phyloP scores from a whole-genome alignment of 64 coral and sea anemone species.

The Pocillopora damicornis region DNA sequence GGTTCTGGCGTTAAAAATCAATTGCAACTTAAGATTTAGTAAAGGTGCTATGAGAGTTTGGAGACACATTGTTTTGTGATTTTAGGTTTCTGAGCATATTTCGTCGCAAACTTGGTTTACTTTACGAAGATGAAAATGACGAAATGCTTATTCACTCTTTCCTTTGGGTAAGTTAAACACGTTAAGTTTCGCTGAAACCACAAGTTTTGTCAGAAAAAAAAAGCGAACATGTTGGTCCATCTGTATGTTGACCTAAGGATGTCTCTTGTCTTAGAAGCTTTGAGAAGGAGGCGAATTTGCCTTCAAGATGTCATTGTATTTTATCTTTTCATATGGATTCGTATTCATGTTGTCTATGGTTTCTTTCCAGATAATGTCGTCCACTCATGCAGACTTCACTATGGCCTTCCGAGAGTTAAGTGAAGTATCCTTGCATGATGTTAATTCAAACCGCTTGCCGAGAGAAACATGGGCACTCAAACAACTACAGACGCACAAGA shows the following conservation, averaged over 20 bases:
- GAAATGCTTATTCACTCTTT: conserved; percentile 74
- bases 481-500: conserved; percentile 49
- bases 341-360: background rate
- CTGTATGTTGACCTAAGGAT: too few species aligned
- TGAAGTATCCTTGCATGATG: conserved; percentile 46
- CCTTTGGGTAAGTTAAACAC: conserved; percentile 37
- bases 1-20: too few species aligned
- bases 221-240: too few species aligned
- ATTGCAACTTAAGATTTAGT: too few species aligned
- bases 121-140: conserved; percentile 41
- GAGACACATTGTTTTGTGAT: background rate
- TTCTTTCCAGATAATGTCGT: conserved; percentile 68
- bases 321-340: background rate
- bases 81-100: conserved; percentile 66
- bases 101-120: conserved; percentile 73
- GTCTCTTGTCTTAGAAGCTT: too few species aligned
- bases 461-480: conserved; percentile 58
- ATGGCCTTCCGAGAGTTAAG: conserved; percentile 86
- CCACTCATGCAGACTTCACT: conserved; percentile 67
- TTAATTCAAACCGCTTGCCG: conserved; percentile 8
- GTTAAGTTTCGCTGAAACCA: background rate
- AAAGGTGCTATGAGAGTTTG: background rate
- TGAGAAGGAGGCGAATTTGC: background rate
- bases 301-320: background rate
- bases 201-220: too few species aligned